Percentiles rank a stretch among this genome's conserved stretches.
Conservation (phyloP, 2,797 vertebrate genomes). For the Lepilemur septentrionalis region DNA sequence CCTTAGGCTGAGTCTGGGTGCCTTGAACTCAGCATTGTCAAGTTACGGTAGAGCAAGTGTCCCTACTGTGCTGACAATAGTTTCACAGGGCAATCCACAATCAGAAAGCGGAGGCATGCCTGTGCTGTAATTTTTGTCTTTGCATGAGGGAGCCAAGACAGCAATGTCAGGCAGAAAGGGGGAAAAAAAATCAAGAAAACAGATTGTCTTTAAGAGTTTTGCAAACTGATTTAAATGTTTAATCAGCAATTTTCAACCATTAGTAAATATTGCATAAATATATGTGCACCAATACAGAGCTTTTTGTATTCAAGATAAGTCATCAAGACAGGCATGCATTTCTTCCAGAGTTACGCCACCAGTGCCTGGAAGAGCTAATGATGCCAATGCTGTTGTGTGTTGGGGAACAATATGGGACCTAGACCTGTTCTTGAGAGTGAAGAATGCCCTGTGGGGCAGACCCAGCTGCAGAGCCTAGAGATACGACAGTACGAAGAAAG, state of each 20-base stretch:
- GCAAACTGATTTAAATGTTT: neutral
- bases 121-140: neutral
- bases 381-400: neutral
- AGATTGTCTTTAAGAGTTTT: neutral
- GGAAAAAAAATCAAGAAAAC: neutral
- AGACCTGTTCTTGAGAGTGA: neutral
- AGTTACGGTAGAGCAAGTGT: neutral
- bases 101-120: neutral
- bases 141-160: neutral
- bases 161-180: neutral
- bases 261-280: neutral
- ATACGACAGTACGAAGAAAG: neutral
- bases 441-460: neutral
- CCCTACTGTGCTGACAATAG: neutral
- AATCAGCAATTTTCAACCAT: neutral
- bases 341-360: neutral
- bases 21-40: neutral
- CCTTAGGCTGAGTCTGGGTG: no score
- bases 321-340: neutral
- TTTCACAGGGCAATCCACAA: neutral
- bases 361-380: neutral
- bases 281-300: fast-evolving
- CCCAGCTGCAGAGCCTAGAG: neutral
- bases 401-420: neutral
- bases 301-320: neutral